Evolutionary conservation across 1,140 invertebrate genomes (phyloP).

Genomic region (Trichonephila inaurata): DNA sequence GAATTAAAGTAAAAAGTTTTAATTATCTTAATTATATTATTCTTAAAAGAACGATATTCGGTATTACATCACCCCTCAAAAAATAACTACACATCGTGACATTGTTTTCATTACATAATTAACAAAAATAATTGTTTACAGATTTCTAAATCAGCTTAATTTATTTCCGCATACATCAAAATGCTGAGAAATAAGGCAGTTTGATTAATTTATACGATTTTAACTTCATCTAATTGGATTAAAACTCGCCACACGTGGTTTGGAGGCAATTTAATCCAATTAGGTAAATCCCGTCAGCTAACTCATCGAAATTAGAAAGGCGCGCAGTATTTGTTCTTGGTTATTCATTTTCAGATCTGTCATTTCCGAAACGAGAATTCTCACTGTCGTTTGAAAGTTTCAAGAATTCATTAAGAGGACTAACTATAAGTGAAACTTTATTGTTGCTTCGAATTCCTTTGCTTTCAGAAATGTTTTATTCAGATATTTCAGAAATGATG

Average conservation of each 20-base stretch:
- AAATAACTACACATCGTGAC: not conserved
- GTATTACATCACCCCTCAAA: too few species aligned
- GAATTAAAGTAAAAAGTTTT: too few species aligned
- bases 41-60: too few species aligned
- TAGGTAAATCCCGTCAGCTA: not conserved
- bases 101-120: not conserved
- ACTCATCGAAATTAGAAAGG: not conserved
- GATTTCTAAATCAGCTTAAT: not conserved
- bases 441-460: not conserved
- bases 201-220: not conserved
- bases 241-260: not conserved
- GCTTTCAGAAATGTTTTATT: too few species aligned
- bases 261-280: slow-evolving; percentile 5
- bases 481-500: too few species aligned
- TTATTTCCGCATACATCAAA: not conserved
- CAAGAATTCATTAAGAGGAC: not conserved
- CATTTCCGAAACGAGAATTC: not conserved
- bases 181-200: not conserved
- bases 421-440: too few species aligned
- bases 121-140: not conserved
- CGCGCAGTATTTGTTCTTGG: not conserved
- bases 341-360: too few species aligned
- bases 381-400: not conserved
- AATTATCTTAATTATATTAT: too few species aligned
- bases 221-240: not conserved